Percentiles rank a stretch among this genome's conserved stretches.
These are phyloP conservation scores for Stegodyphus dumicola DNA, from an alignment of 1,140 invertebrate genomes.

Conservation along the genomic window DNA sequence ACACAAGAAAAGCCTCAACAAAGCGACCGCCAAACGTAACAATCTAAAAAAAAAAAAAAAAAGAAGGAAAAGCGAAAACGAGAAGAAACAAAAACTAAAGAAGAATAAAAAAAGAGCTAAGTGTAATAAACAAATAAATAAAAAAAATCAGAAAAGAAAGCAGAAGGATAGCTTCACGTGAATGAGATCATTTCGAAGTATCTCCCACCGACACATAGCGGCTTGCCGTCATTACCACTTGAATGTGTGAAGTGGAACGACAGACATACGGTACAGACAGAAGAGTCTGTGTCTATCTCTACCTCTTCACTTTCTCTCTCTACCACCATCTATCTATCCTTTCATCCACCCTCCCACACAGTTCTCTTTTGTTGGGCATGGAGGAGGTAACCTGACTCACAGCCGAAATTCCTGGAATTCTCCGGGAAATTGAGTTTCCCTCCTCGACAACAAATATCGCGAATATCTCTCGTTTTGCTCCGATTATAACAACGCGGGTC, in stretches of 20 bases:
- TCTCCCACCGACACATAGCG: not conserved
- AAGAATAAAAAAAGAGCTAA: not conserved
- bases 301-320: not conserved
- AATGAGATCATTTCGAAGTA: conserved; percentile 40
- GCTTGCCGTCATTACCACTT: conserved; percentile 30
- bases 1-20: too few relatives aligned
- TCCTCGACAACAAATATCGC: conserved; percentile 56
- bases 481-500: conserved; percentile 23
- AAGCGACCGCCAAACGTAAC: too few relatives aligned
- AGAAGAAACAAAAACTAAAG: not conserved
- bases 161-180: conserved; percentile 13
- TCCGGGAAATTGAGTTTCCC: conserved; percentile 58
- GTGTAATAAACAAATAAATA: too few relatives aligned
- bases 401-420: conserved; percentile 49
- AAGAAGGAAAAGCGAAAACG: not conserved
- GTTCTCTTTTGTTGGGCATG: conserved; percentile 31
- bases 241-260: conserved; percentile 42
- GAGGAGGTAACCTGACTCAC: conserved; percentile 51
- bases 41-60: not conserved
- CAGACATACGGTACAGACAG: not conserved
- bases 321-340: conserved; percentile 2
- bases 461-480: conserved; percentile 54
- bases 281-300: not conserved
- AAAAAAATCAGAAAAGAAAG: conserved; percentile 13
- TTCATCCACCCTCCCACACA: conserved; percentile 5